Evolutionary conservation across 2,113 vertebrate genomes (phyloP), one percentile per base, ranked within the genome.

Genomic region (Climacteris rufus): DNA sequence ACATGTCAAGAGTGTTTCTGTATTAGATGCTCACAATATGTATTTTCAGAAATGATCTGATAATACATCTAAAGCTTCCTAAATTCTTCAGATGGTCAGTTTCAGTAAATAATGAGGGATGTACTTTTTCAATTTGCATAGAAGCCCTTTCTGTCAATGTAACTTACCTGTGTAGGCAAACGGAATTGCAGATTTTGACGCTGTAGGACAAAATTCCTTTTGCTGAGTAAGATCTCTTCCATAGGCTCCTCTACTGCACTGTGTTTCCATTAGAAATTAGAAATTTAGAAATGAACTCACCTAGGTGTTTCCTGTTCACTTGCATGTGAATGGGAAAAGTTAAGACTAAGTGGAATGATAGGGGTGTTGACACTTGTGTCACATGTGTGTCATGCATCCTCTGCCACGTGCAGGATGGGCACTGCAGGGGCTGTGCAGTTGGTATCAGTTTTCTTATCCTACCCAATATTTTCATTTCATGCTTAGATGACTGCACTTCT

Each of bases 341-440:
- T 23, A 30, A 70, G 61, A 35, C 20, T 24, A 44, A 30, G 18
- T 22, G 47, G 44, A 30, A 11, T 57, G n/a, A 52, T 22, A 6
- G 0, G 1, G 22, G 10, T 31, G 12, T n/a, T 5, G 3, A 64
- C 56, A 52, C 39, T 59, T 19, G 6, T 63, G 74, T 66, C 50
- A 22, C 31, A n/a, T 44, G 15, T 50, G 37, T 53, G n/a, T 53
- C n/a, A 2, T 1, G 4, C 22, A 30, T 12, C 11, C 8, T 47
- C 4, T 60, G 40, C 15, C 14, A 10, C 3, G 0, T 47, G 9
- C 31, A 21, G 45, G 11, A 8, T 71, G 56, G 33, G 9, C 25
- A 19, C 47, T 53, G 3, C 12, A 35, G n/a, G 39, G 20, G 8
- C 44, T 80, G 20, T 40, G 9, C 27, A 28, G 2, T 21, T 78